Percentiles rank a stretch among this genome's conserved stretches.
Evolutionary conservation across 1,140 invertebrate genomes (phyloP).

Genomic region (Drosophila saltans): DNA sequence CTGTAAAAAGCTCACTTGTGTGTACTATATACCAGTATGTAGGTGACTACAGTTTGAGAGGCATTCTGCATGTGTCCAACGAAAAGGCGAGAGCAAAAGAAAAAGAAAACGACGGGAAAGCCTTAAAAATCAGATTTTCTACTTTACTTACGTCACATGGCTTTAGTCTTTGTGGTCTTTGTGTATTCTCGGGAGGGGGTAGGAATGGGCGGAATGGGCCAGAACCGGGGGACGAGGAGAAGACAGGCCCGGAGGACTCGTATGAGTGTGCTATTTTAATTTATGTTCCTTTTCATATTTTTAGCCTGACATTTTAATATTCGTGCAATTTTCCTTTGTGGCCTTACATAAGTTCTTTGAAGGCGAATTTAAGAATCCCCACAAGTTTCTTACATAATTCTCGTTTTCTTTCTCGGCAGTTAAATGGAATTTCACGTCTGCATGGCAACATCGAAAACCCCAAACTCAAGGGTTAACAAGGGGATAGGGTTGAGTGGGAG

Average conservation of each 20-base stretch:
- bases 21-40: background rate
- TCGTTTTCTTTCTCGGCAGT: background rate
- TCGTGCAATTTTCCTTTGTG: constrained; percentile 15
- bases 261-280: constrained; percentile 22
- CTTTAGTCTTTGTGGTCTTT: constrained; percentile 2
- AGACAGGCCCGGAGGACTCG: constrained; percentile 12
- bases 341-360: constrained; percentile 4
- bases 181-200: background rate
- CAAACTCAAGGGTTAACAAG: constrained; percentile 4
- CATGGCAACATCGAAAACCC: constrained; percentile 48
- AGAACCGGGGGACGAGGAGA: too few relatives aligned
- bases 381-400: constrained; percentile 15
- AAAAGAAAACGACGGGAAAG: background rate
- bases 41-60: constrained; percentile 16
- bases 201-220: background rate
- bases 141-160: constrained; percentile 27
- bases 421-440: constrained; percentile 31
- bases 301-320: constrained; percentile 24
- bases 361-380: constrained; percentile 15
- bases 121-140: constrained; percentile 26
- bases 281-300: constrained; percentile 18
- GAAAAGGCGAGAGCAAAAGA: constrained; percentile 1
- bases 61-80: background rate
- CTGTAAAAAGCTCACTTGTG: constrained; percentile 20
- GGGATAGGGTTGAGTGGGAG: background rate